Conservation (phyloP, 1,140 invertebrate species). For the Dendrolimus kikuchii region DNA sequence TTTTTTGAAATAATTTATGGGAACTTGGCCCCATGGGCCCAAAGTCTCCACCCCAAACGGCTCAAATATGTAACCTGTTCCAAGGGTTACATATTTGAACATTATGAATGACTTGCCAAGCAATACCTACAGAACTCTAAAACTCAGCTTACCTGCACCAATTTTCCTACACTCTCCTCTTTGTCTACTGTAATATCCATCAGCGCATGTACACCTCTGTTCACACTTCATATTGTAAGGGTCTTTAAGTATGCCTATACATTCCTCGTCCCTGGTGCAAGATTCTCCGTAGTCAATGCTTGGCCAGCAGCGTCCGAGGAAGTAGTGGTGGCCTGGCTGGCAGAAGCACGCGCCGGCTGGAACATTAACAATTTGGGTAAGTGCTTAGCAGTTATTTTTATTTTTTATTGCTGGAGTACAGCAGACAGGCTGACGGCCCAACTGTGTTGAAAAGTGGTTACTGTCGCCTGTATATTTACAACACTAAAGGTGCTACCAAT, state of each 20-base stretch:
- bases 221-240: slow-evolving; percentile 38
- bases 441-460: no score
- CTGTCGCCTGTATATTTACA: no score
- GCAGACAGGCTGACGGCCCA: no score
- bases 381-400: slow-evolving; percentile 2
- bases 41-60: no score
- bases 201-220: slow-evolving; percentile 35
- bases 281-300: slow-evolving; percentile 23
- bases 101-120: no score
- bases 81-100: no score
- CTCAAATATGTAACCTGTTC: no score
- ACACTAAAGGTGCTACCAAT: no score
- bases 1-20: no score
- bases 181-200: slow-evolving; percentile 46
- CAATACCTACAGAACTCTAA: no score
- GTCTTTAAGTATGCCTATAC: slow-evolving; percentile 27
- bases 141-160: slow-evolving; percentile 17
- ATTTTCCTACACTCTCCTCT: slow-evolving; percentile 47
- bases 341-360: slow-evolving; percentile 39
- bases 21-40: no score
- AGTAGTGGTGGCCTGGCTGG: slow-evolving; percentile 34
- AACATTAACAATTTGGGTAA: slow-evolving; percentile 1
- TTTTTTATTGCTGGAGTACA: no score
- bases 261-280: slow-evolving; percentile 41
- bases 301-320: slow-evolving; percentile 49